Conservation (phyloP, 2,797 vertebrate species). For the Pseudochirops cupreus region DNA sequence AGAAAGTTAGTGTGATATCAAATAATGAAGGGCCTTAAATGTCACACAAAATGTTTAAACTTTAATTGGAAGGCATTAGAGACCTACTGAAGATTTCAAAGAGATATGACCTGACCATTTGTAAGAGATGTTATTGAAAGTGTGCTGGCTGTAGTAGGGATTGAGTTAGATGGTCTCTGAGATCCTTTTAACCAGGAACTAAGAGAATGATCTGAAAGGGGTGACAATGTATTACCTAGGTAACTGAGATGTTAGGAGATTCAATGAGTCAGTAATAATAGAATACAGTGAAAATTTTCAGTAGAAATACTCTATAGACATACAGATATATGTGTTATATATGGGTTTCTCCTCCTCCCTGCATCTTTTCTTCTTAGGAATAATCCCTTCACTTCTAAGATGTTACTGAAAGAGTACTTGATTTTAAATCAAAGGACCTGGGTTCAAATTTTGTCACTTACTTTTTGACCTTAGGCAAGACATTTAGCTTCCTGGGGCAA, state of each 20-base stretch:
- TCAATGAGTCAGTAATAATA: background rate
- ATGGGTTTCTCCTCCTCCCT: background rate
- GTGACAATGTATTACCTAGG: background rate
- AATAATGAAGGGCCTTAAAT: no score
- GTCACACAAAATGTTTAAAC: no score
- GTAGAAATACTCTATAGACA: background rate
- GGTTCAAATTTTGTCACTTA: background rate
- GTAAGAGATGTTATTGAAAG: background rate
- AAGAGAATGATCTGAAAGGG: background rate
- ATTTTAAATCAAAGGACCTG: slow-evolving; percentile 9
- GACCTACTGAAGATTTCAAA: background rate
- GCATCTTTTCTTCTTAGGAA: background rate
- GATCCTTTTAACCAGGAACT: background rate
- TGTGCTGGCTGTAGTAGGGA: background rate
- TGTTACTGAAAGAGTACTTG: background rate
- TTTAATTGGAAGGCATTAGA: background rate
- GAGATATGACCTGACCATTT: background rate
- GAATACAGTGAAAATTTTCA: background rate
- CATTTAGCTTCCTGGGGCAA: background rate
- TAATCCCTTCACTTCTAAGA: background rate
- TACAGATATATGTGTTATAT: background rate
- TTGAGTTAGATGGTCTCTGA: background rate
- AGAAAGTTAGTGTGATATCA: no score
- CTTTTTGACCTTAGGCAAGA: slow-evolving; percentile 6
- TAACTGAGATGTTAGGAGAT: background rate